Conservation (phyloP, 2,888 invertebrate species). For the Lasioglossum zephyrum region DNA sequence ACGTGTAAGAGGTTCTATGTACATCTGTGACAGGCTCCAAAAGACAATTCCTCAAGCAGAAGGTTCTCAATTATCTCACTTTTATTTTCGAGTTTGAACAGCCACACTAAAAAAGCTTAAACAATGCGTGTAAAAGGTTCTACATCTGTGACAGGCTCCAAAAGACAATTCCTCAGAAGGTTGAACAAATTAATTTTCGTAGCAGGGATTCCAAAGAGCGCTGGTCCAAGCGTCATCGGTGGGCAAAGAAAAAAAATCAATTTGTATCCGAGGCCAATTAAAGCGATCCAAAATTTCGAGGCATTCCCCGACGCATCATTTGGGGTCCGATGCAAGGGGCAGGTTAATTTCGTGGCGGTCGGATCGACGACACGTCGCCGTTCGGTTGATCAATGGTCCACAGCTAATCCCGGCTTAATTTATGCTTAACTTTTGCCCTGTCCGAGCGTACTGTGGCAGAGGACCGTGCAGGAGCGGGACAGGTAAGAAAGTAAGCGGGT, state of each 20-base stretch:
- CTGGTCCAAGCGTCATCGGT: neutral
- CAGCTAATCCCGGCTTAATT: conserved; percentile 43
- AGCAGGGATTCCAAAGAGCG: neutral
- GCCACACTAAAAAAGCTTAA: too few species aligned
- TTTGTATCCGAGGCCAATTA: conserved; percentile 1
- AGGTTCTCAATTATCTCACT: too few species aligned
- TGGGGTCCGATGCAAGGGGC: neutral
- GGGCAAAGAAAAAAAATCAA: neutral
- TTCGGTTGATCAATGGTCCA: conserved; percentile 40
- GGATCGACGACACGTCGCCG: neutral
- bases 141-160: neutral
- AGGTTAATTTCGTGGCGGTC: neutral
- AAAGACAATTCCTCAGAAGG: neutral
- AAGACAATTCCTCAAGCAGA: too few species aligned
- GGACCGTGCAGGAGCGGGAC: neutral
- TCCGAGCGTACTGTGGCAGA: neutral
- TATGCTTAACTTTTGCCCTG: conserved; percentile 33
- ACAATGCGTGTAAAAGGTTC: neutral
- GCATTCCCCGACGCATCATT: neutral
- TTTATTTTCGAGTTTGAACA: neutral
- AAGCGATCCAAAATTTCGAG: conserved; percentile 6
- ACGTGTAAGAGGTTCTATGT: neutral
- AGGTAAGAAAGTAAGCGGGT: neutral
- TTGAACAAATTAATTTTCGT: neutral
- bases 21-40: too few species aligned